Evolutionary conservation across 2,113 vertebrate species (phyloP).

Genomic region (Collichthys lucidus): DNA sequence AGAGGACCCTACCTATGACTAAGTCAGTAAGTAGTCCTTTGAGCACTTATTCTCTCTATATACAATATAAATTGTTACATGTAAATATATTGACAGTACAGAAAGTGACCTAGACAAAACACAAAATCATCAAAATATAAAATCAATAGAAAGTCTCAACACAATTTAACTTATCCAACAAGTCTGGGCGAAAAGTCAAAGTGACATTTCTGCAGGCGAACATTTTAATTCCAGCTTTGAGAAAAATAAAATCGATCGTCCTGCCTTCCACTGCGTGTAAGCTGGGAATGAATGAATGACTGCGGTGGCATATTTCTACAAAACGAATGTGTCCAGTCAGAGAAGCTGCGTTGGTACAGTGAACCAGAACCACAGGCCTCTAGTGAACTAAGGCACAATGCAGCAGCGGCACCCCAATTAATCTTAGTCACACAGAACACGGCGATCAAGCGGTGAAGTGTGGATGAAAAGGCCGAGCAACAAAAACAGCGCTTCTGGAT

Average conservation of each 20-base stretch:
- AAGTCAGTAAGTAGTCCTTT: too few relatives aligned
- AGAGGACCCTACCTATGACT: too few relatives aligned
- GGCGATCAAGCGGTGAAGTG: not conserved
- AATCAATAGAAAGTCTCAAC: not conserved
- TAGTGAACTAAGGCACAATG: not conserved
- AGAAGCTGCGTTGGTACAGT: not conserved
- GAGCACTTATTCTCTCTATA: too few relatives aligned
- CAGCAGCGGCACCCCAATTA: constrained; percentile 20
- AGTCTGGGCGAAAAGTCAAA: not conserved
- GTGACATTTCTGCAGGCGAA: not conserved
- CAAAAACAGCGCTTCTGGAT: constrained; percentile 1
- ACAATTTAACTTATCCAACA: not conserved
- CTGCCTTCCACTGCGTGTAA: not conserved
- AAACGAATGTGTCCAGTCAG: not conserved
- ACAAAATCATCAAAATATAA: not conserved
- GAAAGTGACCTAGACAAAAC: not conserved
- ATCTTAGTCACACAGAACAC: constrained; percentile 13
- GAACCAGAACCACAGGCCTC: not conserved
- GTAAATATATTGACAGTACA: not conserved
- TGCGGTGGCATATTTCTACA: not conserved
- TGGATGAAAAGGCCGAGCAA: not conserved
- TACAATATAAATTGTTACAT: too few relatives aligned
- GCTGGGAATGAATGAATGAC: not conserved
- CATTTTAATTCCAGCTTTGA: not conserved
- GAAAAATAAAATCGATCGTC: not conserved